Percentiles rank a stretch among this genome's conserved stretches.
Evolutionary conservation across 1,140 invertebrate genomes (phyloP).

Genomic region (Apis florea): DNA sequence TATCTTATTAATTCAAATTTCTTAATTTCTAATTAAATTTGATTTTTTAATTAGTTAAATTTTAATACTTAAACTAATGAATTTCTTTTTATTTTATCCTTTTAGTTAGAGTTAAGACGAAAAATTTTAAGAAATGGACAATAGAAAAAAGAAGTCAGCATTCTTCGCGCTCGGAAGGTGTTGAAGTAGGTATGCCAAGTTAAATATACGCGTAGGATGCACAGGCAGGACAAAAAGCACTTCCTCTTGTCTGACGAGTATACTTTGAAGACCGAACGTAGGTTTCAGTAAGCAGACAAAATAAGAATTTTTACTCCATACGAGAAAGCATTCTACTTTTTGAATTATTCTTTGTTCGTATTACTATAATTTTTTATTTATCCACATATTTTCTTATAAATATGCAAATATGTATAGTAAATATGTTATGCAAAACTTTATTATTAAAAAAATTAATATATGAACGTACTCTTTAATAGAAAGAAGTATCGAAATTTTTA

Average conservation of each 20-base stretch:
- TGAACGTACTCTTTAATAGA: background rate
- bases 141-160: constrained; percentile 40
- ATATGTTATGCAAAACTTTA: background rate
- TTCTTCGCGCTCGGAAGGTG: constrained; percentile 54
- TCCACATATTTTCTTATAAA: background rate
- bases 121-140: constrained; percentile 22
- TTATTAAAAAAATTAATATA: background rate
- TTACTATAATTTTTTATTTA: background rate
- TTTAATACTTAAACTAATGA: background rate
- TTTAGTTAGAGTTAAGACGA: background rate
- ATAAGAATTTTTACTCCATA: constrained; percentile 47
- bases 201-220: constrained; percentile 66
- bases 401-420: background rate
- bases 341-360: background rate
- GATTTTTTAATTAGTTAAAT: no score
- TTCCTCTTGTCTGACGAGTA: constrained; percentile 56
- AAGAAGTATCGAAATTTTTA: background rate
- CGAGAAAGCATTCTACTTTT: constrained; percentile 26
- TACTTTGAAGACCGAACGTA: constrained; percentile 56
- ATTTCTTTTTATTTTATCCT: background rate
- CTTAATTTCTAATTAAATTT: no score
- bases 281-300: constrained; percentile 34
- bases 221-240: constrained; percentile 59
- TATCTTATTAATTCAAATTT: no score
- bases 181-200: constrained; percentile 63